phyloP scores from a whole-genome alignment of 2,888 invertebrate genomes.

The Tuberolachnus salignus region DNA sequence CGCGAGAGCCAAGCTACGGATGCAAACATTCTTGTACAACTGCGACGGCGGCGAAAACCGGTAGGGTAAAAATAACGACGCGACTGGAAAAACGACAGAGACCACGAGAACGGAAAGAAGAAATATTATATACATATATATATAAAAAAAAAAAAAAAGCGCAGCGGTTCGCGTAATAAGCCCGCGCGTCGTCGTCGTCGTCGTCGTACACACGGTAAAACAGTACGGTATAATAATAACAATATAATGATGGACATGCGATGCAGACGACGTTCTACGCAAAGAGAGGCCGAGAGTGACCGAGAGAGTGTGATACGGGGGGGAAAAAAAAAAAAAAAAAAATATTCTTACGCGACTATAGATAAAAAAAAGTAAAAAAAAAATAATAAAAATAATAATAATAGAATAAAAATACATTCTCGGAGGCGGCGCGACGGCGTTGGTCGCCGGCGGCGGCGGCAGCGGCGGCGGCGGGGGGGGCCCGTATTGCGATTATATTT shows the following conservation, averaged over 20 bases:
- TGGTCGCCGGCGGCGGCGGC: no score
- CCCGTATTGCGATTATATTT: slow-evolving; percentile 31
- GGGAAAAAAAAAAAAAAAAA: background rate
- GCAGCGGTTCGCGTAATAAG: slow-evolving; percentile 5
- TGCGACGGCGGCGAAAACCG: slow-evolving; percentile 29
- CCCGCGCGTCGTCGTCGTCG: background rate
- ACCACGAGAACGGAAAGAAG: background rate
- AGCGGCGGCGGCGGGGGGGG: background rate
- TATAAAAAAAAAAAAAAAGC: no score
- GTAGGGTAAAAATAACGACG: slow-evolving; percentile 35
- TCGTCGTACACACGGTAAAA: no score
- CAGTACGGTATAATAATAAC: background rate
- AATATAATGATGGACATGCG: background rate
- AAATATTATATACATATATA: no score
- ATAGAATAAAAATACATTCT: background rate
- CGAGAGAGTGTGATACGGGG: background rate
- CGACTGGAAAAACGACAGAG: background rate
- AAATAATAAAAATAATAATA: no score
- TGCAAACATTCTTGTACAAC: slow-evolving; percentile 26
- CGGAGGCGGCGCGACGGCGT: background rate
- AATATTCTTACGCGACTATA: no score
- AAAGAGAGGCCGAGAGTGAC: background rate
- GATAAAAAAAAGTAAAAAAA: no score
- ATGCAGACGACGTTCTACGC: background rate
- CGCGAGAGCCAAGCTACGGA: background rate